Evolutionary conservation across 1,140 invertebrate species (phyloP).

Genomic region (Drosophila kikkawai): DNA sequence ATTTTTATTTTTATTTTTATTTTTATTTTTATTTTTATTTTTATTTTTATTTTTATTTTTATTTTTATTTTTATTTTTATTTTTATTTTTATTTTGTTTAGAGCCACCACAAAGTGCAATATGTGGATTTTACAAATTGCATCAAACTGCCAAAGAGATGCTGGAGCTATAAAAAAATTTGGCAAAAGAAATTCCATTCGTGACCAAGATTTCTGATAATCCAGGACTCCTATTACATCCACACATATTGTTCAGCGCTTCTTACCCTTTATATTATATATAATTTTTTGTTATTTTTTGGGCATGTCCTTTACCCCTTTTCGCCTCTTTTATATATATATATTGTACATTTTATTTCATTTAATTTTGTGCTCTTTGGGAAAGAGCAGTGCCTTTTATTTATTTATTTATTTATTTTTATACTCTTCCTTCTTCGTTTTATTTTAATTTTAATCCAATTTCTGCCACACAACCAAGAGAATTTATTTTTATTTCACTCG

Average conservation of each 20-base stretch:
- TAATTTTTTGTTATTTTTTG: constrained; percentile 4
- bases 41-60: too few species aligned
- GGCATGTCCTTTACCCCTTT: neutral
- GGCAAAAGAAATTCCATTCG: constrained; percentile 33
- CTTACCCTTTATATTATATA: constrained; percentile 3
- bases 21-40: too few species aligned
- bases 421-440: constrained; percentile 45
- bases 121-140: constrained; percentile 21
- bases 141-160: constrained; percentile 10
- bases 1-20: too few species aligned
- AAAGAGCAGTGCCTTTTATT: constrained; percentile 19
- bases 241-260: constrained; percentile 7
- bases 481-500: constrained; percentile 54
- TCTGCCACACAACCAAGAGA: constrained; percentile 48
- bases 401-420: constrained; percentile 42
- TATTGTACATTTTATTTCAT: constrained; percentile 42
- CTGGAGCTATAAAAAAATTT: constrained; percentile 20
- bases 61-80: too few species aligned
- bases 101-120: constrained; percentile 10
- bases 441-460: constrained; percentile 79
- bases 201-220: constrained; percentile 28
- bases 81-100: neutral
- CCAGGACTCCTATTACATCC: neutral
- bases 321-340: neutral
- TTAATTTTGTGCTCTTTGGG: constrained; percentile 52